Percentiles rank a stretch among this genome's conserved stretches.
These are phyloP conservation scores for Eurystomus gularis DNA, from an alignment of 2,113 vertebrate genomes.

Conservation along the genomic window DNA sequence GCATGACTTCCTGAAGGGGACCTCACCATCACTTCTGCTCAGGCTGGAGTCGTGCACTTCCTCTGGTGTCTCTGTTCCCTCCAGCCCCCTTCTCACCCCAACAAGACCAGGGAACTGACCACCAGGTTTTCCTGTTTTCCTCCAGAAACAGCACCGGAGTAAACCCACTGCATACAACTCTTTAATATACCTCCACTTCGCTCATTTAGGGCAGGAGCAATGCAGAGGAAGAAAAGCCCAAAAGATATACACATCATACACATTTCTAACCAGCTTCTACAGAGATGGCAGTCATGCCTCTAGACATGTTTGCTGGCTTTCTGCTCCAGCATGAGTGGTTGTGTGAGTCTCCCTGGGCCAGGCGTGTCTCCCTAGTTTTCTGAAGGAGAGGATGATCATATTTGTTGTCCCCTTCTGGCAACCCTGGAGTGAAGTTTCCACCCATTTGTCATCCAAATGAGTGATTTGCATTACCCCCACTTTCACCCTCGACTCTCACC, in stretches of 20 bases:
- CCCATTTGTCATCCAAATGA: background rate
- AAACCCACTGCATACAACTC: background rate
- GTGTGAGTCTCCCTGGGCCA: fast-evolving
- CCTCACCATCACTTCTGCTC: background rate
- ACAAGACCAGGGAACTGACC: background rate
- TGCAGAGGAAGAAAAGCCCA: background rate
- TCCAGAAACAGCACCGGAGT: background rate
- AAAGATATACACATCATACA: background rate
- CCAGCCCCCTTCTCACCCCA: background rate
- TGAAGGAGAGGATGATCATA: background rate
- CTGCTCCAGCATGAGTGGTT: background rate
- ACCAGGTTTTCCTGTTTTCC: background rate
- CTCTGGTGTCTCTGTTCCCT: background rate
- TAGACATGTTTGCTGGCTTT: background rate
- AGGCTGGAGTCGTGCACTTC: background rate
- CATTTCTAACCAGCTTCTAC: background rate
- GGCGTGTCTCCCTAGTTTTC: background rate
- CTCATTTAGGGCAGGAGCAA: fast-evolving
- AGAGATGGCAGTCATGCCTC: fast-evolving
- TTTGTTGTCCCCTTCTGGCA: background rate
- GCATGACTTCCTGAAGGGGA: fast-evolving
- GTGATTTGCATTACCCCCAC: fast-evolving
- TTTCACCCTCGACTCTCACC: fast-evolving
- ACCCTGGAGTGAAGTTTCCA: background rate
- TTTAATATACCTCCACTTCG: background rate